Evolutionary conservation across 2,113 vertebrate genomes (phyloP), one percentile per base, ranked within the genome.

Genomic region (Labrus mixtus): DNA sequence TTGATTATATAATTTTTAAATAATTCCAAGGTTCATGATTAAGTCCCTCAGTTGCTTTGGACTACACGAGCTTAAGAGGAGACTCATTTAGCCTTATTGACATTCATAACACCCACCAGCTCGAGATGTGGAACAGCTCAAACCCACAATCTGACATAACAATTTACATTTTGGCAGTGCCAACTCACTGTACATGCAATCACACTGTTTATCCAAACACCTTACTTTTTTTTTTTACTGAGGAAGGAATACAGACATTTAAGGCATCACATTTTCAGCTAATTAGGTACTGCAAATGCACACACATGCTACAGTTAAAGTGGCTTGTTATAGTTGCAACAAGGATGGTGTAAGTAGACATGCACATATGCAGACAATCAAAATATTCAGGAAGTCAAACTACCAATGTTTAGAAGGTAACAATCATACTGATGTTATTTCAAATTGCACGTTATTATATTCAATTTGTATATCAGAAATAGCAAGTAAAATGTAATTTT

Each of bases 51-150:
- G 33, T 81, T 79, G 62, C 60, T 73, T 64, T 59, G 51, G 25
- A 68, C 22, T 59, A 61, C 45, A 43, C 29, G 64, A 79, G 69
- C 51, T 66, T 72, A 53, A 68, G 36, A 39, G 43, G 69, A 71
- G 55, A 80, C 55, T 78, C 15, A 67, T 79, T 83, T 78, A 76
- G 46, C 20, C 41, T 61, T 76, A 67, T 55, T 84, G 73, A 83
- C 75, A 82, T 64, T 48, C 56, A 77, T 54, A 66, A 59, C 45
- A 82, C 48, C 43, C 56, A 84, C 22, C 36, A 81, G 69, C 70
- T 36, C 61, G 22, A 79, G 33, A 56, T 39, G 22, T 59, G 37
- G 25, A 73, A 56, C 43, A 75, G 36, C 72, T 82, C 46, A 19
- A 62, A 53, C 19, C 39, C 10, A 64, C 25, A 75, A 39, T 68